Evolutionary conservation across 1,140 invertebrate genomes (phyloP), one percentile per base, ranked within the genome.

Genomic region (Pissodes strobi): DNA sequence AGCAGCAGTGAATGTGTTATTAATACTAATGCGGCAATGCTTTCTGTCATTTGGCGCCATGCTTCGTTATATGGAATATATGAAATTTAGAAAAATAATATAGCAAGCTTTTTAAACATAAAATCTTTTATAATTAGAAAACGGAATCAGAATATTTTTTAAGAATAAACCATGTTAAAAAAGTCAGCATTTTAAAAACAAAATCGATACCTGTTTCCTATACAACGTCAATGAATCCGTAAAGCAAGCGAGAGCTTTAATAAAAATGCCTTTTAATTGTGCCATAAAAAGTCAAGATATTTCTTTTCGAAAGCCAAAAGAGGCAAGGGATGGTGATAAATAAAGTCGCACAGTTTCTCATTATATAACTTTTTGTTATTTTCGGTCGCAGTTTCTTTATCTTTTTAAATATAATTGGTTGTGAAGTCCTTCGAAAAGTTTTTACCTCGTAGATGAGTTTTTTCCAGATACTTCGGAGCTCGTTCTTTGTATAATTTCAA

Each of bases 211-310:
- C 39, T 8, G 39, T 12, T 17, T 43, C 15, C n/a, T 43, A 13
- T n/a, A n/a, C n/a, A 13, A 43, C 39, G 12, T 8, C 39, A 43
- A 43, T 43, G 12, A 17, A 43, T 13, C n/a, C n/a, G n/a, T n/a
- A n/a, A n/a, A n/a, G n/a, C n/a, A n/a, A 43, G 39, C 39, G 21
- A 48, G 25, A 4, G 49, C 15, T 57, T 57, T 57, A 57, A 41
- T 57, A 57, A 57, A 57, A 57, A 57, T 25, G 30, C 27, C 2
- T 18, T 37, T 52, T 41, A 57, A 57, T 57, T 57, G n/a, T 57
- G 10, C 21, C 53, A 21, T 57, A 41, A 53, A 53, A 53, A 34
- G 23, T 19, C 15, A 43, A 52, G 25, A 34, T 52, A 52, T 52
- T 27, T 21, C 49, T 15, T 34, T n/a, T 34, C 2, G 18, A 34